These are phyloP conservation scores for Cyclina sinensis DNA, from an alignment of 1,140 invertebrate species.

Conservation along the genomic window DNA sequence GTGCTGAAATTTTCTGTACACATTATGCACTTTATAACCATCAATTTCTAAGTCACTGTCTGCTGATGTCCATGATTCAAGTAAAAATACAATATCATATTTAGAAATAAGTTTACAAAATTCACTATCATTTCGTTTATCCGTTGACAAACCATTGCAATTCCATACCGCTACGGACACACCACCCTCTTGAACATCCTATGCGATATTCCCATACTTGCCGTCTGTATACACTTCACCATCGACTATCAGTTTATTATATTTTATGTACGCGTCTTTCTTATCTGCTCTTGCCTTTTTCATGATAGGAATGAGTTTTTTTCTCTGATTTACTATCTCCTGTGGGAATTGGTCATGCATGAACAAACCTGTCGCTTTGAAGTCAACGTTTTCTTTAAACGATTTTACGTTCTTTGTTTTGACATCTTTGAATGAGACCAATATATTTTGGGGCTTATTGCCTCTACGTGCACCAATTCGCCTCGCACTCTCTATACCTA, in stretches of 20 bases:
- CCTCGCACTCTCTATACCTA: not conserved
- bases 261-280: slow-evolving; percentile 28
- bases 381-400: not conserved
- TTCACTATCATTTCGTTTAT: not conserved
- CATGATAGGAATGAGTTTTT: not conserved
- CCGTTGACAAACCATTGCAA: not conserved
- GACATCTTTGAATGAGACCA: not conserved
- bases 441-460: not conserved
- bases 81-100: slow-evolving; percentile 30
- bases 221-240: slow-evolving; percentile 2
- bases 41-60: not conserved
- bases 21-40: slow-evolving; percentile 7
- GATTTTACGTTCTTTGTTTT: not conserved
- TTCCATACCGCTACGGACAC: not conserved
- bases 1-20: slow-evolving; percentile 38
- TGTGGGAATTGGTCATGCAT: slow-evolving; percentile 2
- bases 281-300: not conserved
- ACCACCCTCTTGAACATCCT: slow-evolving; percentile 4
- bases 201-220: not conserved
- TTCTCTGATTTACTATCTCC: not conserved
- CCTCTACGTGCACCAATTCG: not conserved
- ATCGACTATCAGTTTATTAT: not conserved
- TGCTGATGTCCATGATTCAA: slow-evolving; percentile 10
- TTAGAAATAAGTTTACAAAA: slow-evolving; percentile 9
- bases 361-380: not conserved